phyloP scores from a whole-genome alignment of 2,888 invertebrate genomes.

The Lasioglossum oenotherae region DNA sequence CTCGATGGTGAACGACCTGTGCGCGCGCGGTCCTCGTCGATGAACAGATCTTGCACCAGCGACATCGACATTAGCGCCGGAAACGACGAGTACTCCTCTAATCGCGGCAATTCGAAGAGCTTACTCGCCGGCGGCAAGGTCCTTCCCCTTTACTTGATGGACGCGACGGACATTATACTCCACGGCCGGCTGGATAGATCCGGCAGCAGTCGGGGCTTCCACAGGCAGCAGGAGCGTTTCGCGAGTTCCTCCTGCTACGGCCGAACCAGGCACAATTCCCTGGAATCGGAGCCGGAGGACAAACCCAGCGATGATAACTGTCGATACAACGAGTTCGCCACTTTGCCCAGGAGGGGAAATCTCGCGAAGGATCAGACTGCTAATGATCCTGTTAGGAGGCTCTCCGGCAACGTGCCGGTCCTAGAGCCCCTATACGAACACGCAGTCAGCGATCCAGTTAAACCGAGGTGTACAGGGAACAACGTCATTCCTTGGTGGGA shows the following conservation, averaged over 20 bases:
- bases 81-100: conserved; percentile 29
- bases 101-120: conserved; percentile 16
- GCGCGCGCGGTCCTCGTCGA: conserved; percentile 43
- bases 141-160: conserved; percentile 69
- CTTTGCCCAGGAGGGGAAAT: conserved; percentile 77
- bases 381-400: conserved; percentile 74
- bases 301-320: conserved; percentile 32
- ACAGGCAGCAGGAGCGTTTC: conserved; percentile 34
- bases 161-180: conserved; percentile 79
- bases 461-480: conserved; percentile 72
- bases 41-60: conserved; percentile 72
- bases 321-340: conserved; percentile 71
- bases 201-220: conserved; percentile 8
- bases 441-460: conserved; percentile 83
- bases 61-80: conserved; percentile 68
- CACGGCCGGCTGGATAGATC: conserved; percentile 71
- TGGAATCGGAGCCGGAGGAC: conserved; percentile 71
- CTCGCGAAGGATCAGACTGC: conserved; percentile 70
- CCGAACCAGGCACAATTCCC: conserved; percentile 74
- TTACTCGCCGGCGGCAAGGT: background rate
- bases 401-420: conserved; percentile 78
- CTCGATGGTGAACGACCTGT: conserved; percentile 73
- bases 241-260: conserved; percentile 15
- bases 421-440: conserved; percentile 84
- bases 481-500: conserved; percentile 93